phyloP scores from a whole-genome alignment of 2,113 vertebrate species.

The Apaloderma vittatum region DNA sequence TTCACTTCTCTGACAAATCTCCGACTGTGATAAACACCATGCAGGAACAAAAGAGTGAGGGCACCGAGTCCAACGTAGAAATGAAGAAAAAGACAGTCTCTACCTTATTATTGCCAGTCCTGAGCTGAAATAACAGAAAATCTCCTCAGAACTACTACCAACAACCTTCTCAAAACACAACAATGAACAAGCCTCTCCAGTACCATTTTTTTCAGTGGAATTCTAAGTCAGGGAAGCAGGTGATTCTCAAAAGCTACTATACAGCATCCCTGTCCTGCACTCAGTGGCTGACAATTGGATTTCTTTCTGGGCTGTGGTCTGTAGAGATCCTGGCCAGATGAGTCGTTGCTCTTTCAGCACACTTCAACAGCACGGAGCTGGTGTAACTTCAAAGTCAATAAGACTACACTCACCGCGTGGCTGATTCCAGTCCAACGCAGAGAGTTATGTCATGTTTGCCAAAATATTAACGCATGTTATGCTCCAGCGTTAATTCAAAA shows the following conservation, averaged over 20 bases:
- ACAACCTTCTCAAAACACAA: background rate
- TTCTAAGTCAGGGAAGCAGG: background rate
- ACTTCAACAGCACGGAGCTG: background rate
- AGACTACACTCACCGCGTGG: accelerated
- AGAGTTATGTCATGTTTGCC: background rate
- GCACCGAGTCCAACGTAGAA: background rate
- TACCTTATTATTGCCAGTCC: background rate
- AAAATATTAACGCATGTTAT: conserved; percentile 12
- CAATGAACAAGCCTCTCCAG: too few relatives aligned
- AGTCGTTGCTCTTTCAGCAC: background rate
- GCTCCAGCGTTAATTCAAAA: conserved; percentile 11
- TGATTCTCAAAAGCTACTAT: background rate
- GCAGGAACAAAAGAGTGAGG: accelerated
- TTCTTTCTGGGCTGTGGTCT: background rate
- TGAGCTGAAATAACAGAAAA: background rate
- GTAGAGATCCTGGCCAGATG: background rate
- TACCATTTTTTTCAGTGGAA: background rate
- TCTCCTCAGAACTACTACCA: background rate
- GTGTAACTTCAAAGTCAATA: background rate
- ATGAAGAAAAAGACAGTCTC: background rate
- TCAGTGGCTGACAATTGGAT: accelerated
- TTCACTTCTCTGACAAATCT: background rate
- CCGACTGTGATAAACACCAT: background rate
- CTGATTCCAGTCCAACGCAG: background rate
- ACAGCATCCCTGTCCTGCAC: background rate